These are phyloP conservation scores for Dipodomys merriami DNA, from an alignment of 2,113 vertebrate genomes.

Conservation along the genomic window DNA sequence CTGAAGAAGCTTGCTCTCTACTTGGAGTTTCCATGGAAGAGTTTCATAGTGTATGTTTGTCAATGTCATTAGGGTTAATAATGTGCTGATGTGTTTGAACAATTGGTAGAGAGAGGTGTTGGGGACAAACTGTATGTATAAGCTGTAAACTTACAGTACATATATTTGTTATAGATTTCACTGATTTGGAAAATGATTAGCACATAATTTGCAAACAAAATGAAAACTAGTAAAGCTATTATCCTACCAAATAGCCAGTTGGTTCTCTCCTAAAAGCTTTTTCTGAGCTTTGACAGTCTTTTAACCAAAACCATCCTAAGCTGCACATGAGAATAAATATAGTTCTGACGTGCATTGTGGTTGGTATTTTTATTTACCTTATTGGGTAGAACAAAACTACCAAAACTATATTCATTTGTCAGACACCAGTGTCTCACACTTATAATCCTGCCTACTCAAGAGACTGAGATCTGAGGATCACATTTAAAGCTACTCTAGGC, in stretches of 20 bases:
- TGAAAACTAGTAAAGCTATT: slow-evolving; percentile 15
- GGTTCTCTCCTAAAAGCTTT: neutral
- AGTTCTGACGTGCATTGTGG: neutral
- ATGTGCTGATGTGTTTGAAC: neutral
- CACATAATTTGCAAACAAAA: slow-evolving; percentile 33
- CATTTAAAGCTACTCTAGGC: no score
- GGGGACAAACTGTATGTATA: neutral
- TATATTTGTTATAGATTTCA: neutral
- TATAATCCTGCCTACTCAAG: no score
- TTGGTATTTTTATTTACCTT: slow-evolving; percentile 64
- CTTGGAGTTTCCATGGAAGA: neutral
- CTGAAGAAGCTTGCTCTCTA: neutral
- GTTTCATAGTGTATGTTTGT: neutral
- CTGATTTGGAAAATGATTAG: neutral
- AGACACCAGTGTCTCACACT: neutral
- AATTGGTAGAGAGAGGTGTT: neutral
- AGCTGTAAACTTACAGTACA: neutral
- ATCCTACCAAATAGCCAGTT: neutral
- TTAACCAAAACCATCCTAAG: neutral
- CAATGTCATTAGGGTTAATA: neutral
- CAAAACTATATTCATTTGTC: neutral
- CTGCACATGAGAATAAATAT: neutral
- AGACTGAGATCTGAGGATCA: no score
- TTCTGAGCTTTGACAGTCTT: neutral
- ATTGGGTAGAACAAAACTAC: slow-evolving; percentile 59